A percentile compares a stretch with the other conserved stretches of the same genome.
Conservation (phyloP, 1,140 invertebrate species). For the Acromyrmex echinatior region DNA sequence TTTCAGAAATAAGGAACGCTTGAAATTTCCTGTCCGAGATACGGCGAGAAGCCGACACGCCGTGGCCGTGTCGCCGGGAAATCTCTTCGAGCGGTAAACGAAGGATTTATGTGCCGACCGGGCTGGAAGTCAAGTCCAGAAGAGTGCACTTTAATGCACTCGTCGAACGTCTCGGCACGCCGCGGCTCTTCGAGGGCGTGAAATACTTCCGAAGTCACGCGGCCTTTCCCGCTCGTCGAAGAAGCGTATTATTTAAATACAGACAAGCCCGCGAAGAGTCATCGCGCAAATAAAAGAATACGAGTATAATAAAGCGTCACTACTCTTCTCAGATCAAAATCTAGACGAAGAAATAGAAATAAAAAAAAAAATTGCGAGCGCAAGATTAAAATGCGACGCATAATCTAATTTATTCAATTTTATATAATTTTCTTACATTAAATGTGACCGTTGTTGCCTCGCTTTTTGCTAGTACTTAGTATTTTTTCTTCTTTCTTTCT, state of each 20-base stretch:
- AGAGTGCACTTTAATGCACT: slow-evolving; percentile 64
- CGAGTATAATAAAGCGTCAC: not conserved
- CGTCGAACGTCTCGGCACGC: slow-evolving; percentile 58
- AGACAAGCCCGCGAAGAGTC: not conserved
- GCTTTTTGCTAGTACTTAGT: no score
- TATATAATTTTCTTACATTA: not conserved
- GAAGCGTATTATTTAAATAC: slow-evolving; percentile 59
- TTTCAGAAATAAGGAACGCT: not conserved
- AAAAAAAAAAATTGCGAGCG: no score
- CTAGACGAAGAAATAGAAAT: not conserved
- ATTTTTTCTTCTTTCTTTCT: no score
- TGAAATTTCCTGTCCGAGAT: slow-evolving; percentile 9
- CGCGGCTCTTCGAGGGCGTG: slow-evolving; percentile 54
- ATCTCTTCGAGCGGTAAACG: slow-evolving; percentile 54
- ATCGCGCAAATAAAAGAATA: slow-evolving; percentile 34
- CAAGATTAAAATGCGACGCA: not conserved
- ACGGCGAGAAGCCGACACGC: slow-evolving; percentile 10
- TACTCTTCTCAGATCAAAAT: not conserved
- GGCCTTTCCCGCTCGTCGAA: slow-evolving; percentile 11
- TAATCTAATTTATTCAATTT: slow-evolving; percentile 7
- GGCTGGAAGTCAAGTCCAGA: slow-evolving; percentile 55
- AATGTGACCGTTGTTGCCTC: no score
- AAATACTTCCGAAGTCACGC: slow-evolving; percentile 54
- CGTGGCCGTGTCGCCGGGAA: slow-evolving; percentile 33
- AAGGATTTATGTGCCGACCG: slow-evolving; percentile 59